Evolutionary conservation across 2,797 vertebrate species (phyloP).

Genomic region (Ceryle rudis): DNA sequence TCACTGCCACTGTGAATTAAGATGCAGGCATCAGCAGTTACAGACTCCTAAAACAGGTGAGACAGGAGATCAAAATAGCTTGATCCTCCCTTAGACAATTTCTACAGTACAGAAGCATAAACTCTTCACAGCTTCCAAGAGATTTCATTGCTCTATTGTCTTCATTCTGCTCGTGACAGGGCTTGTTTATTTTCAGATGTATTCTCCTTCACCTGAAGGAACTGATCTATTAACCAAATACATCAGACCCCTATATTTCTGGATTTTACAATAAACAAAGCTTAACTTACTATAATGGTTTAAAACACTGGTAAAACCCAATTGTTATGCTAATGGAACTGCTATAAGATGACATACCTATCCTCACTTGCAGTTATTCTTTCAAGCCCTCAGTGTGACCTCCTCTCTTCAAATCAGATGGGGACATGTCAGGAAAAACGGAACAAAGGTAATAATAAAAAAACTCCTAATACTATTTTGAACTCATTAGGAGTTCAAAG

Average conservation of each 20-base stretch:
- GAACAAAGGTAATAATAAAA: neutral
- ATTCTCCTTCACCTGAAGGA: neutral
- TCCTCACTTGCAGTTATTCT: neutral
- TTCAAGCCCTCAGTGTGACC: neutral
- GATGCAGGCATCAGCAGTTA: neutral
- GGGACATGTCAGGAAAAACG: neutral
- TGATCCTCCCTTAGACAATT: neutral
- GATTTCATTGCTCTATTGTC: neutral
- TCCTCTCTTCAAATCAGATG: neutral
- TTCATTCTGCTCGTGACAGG: neutral
- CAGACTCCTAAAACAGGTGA: neutral
- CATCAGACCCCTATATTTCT: neutral
- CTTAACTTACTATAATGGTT: neutral
- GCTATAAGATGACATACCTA: neutral
- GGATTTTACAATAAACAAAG: neutral
- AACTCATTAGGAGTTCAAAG: neutral
- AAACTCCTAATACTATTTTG: neutral
- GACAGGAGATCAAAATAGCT: neutral
- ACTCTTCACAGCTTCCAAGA: neutral
- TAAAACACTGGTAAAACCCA: neutral
- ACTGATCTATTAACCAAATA: neutral
- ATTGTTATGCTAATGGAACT: neutral
- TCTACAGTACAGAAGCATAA: neutral
- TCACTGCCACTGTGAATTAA: neutral
- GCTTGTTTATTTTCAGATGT: fast-evolving